Percentiles rank a stretch among this genome's conserved stretches.
Conservation (phyloP, 2,888 invertebrate species). For the Latrodectus elegans region DNA sequence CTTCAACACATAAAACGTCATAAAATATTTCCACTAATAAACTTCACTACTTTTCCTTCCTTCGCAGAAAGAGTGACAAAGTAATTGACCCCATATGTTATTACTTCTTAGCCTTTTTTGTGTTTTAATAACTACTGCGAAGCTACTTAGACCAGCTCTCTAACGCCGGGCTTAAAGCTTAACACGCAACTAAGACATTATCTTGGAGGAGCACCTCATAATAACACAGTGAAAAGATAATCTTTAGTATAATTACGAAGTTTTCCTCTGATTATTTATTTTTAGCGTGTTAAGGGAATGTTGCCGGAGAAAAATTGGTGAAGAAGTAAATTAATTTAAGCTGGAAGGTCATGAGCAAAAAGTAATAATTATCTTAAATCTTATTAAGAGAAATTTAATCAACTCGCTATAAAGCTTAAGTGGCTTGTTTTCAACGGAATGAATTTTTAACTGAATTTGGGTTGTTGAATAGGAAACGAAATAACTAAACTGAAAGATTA, state of each 20-base stretch:
- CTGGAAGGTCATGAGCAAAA: conserved; percentile 61
- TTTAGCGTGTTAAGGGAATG: conserved; percentile 53
- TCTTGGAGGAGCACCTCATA: conserved; percentile 55
- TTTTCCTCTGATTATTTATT: conserved; percentile 61
- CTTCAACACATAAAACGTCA: conserved; percentile 19
- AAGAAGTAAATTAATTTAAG: conserved; percentile 61
- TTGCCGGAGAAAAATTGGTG: conserved; percentile 54
- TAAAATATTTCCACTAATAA: conserved; percentile 54
- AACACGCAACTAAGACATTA: conserved; percentile 55
- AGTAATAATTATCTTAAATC: conserved; percentile 66
- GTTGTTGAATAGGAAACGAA: conserved; percentile 41
- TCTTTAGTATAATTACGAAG: conserved; percentile 64
- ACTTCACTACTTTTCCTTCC: conserved; percentile 36
- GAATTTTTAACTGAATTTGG: conserved; percentile 54
- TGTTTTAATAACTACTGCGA: conserved; percentile 53
- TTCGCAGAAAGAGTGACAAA: conserved; percentile 58
- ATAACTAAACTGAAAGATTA: conserved; percentile 42
- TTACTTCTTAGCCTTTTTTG: conserved; percentile 35
- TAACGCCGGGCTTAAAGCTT: conserved; percentile 17
- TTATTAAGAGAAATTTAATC: conserved; percentile 64
- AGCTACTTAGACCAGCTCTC: conserved; percentile 25
- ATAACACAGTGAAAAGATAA: conserved; percentile 61
- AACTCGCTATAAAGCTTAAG: conserved; percentile 59
- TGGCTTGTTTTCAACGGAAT: conserved; percentile 59
- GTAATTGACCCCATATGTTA: conserved; percentile 59